Evolutionary conservation across 1,140 invertebrate species (phyloP), one percentile per base, ranked within the genome.

Genomic region (Amyelois transitella): DNA sequence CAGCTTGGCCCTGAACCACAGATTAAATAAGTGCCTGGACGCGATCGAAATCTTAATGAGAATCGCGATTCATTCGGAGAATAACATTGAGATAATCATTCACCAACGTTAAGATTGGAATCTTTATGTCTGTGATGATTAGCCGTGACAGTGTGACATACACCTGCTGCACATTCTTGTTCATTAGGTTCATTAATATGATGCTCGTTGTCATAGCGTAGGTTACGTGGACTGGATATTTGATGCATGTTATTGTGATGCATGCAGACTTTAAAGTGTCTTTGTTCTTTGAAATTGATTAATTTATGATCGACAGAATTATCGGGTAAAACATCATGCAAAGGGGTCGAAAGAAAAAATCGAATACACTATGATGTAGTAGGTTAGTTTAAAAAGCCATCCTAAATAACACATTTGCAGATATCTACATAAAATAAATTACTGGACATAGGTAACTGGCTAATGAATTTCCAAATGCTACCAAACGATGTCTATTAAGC

Each of bases 1-100:
- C 90, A 1, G 96, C 96, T 88, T 94, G 93, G 51, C 96, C 96
- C 95, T 95, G 72, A 6, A 24, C n/a, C 32, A 38, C 7, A 38
- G 32, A 38, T 38, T 38, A 38, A 14, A 14, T 38, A 38, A 38
- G 32, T 38, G 8, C 2, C 25, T 5, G 8, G 22, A 38, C 32
- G 32, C 32, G 32, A 38, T 38, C 32, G 32, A 38, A 38, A 38
- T 38, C 32, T 38, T 38, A 38, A 38, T n/a, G 32, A 38, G 32
- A 38, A 38, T 14, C 0, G n/a, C 32, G 32, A 38, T 38, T 38
- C 12, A 38, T 38, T 38, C 32, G 12, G 32, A 8, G 32, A 38
- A n/a, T n/a, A n/a, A 38, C n/a, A 14, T 32, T 10, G 28, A 32
- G 28, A n/a, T n/a, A n/a, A n/a, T n/a, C n/a, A n/a, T n/a, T n/a